A percentile compares a stretch with the other conserved stretches of the same genome.
These are phyloP conservation scores for Drosophila auraria DNA, from an alignment of 1,140 invertebrate genomes.

Conservation along the genomic window DNA sequence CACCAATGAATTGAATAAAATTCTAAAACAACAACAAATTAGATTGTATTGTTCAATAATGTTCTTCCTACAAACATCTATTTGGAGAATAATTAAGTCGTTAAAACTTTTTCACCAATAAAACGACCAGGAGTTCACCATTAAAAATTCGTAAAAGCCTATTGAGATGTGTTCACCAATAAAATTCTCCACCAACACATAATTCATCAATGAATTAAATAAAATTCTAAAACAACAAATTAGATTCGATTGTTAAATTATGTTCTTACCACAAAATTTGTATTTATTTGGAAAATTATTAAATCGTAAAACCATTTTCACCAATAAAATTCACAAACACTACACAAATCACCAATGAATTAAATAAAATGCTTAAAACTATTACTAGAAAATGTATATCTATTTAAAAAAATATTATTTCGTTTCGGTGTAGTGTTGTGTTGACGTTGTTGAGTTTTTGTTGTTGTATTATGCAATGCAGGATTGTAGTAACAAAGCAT, in stretches of 20 bases:
- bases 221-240: background rate
- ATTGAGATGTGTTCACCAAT: background rate
- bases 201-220: background rate
- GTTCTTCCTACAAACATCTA: too few species aligned
- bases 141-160: too few species aligned
- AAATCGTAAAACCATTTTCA: too few species aligned
- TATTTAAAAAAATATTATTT: background rate
- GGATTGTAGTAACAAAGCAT: slow-evolving; percentile 52
- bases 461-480: slow-evolving; percentile 44
- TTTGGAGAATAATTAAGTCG: too few species aligned
- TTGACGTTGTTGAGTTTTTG: slow-evolving; percentile 21
- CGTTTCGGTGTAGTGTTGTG: slow-evolving; percentile 23
- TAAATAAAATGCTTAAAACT: too few species aligned
- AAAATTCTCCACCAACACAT: background rate
- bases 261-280: too few species aligned
- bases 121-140: background rate
- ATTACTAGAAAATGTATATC: too few species aligned
- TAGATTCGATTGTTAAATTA: background rate
- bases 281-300: too few species aligned
- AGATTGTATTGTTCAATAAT: background rate
- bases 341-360: too few species aligned
- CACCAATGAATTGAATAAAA: background rate
- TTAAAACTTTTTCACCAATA: too few species aligned
- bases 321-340: too few species aligned
- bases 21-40: too few species aligned